Evolutionary conservation across 1,140 invertebrate genomes (phyloP), one percentile per base, ranked within the genome.

Genomic region (Atta cephalotes): DNA sequence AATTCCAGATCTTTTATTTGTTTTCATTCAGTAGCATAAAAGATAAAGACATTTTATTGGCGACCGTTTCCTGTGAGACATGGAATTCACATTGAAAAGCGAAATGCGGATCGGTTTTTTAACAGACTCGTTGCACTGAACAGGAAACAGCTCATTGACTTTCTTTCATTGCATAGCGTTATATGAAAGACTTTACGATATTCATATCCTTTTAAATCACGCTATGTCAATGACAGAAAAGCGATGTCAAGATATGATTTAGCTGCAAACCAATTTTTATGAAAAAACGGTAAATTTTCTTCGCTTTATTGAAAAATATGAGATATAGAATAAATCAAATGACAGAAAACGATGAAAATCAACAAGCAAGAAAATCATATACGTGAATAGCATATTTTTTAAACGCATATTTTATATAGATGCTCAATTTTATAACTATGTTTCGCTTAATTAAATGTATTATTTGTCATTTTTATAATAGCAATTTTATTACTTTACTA

Each of bases 11-110:
- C 18, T 53, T 39, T 58, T 56, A 39, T 70, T 49, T 86, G 76
- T 86, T 65, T 28, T 14, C n/a, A 21, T 28, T 14, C 25, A 28
- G 28, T 18, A 39, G 63, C 56, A 56, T 74, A 85, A 80, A 89
- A 88, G 45, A 70, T 56, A 62, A 56, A 49, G 53, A 80, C 62
- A 63, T 76, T 76, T 88, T 65, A 88, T 89, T 71, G 68, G 60
- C 14, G 53, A 77, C 16, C 25, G 53, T 10, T 62, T 66, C 25
- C 35, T 12, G 56, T 28, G 14, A 51, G 25, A 78, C 51, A 35
- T 18, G 65, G 28, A 79, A 53, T 49, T 62, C 65, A 45, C 51
- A 81, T 71, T 21, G 51, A 12, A 35, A 68, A 31, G 35, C 45
- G 31, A 74, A 31, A 62, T 45, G 31, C 12, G 51, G 21, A 53